Evolutionary conservation across 2,797 vertebrate species (phyloP), one percentile per base, ranked within the genome.

Genomic region (Gastrophryne carolinensis): DNA sequence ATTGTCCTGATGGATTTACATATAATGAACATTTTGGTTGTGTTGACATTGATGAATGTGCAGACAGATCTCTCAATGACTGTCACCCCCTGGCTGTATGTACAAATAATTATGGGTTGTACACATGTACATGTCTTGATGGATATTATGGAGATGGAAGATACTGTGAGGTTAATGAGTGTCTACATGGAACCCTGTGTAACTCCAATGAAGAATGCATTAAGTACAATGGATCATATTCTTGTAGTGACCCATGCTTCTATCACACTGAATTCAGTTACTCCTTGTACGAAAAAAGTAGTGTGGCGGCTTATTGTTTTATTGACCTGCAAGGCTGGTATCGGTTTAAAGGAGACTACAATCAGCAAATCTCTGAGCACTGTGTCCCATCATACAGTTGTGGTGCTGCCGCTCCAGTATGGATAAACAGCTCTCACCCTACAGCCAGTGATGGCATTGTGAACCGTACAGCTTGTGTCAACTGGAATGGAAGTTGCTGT

Each of bases 1-100:
- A 68, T 71, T 90, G 87, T 23, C 21, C 4, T 0, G 29, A 13
- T 0, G 90, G 90, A 58, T 88, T 82, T 62, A 58, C 5, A 83
- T 75, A 0, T 58, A 82, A 0, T 79, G 72, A 2, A 65, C 30
- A 0, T 82, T 84, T 71, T 92, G 90, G 78, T 72, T 4, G 66
- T 39, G 21, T 26, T 19, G 41, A 47, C 3, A 19, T 19, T 47
- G 41, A 47, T 47, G 17, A 9, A 2, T 47, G 41, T 47, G 41
- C 17, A 6, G 41, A 47, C 41, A 47, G 7, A 1, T 47, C n/a
- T 47, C 41, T 19, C 2, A 47, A 71, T 4, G 80, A 58, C n/a
- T 79, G 71, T 0, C 73, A 81, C 1, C 0, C 78, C 11, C 53
- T 79, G 61, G 86, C 82, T 47, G 34, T 72, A 15, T 87, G 86